These are phyloP conservation scores for Oncorhynchus gorbuscha DNA, from an alignment of 2,113 vertebrate species.

Conservation along the genomic window DNA sequence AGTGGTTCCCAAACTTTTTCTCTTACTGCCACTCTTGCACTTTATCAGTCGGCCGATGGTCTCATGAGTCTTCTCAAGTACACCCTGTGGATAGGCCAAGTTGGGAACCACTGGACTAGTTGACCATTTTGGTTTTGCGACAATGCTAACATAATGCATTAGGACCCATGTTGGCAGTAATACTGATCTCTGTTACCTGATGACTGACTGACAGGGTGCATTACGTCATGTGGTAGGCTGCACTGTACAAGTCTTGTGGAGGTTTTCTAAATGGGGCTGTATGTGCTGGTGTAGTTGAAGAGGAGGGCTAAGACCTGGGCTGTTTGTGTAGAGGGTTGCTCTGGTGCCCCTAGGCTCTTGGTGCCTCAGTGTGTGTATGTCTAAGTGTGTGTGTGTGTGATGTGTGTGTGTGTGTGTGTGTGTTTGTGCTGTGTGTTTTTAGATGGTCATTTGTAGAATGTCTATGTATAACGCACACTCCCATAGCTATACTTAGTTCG, in stretches of 20 bases:
- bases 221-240: neutral
- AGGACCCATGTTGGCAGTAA: neutral
- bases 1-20: neutral
- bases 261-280: constrained; percentile 12
- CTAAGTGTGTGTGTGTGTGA: neutral
- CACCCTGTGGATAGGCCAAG: too few species aligned
- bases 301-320: neutral
- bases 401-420: neutral
- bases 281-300: neutral
- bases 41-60: too few species aligned
- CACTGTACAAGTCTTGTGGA: neutral
- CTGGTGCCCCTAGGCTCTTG: constrained; percentile 3
- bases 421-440: neutral
- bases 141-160: neutral
- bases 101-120: neutral
- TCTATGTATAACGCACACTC: neutral
- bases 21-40: too few species aligned
- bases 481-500: neutral
- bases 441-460: neutral
- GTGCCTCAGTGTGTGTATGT: constrained; percentile 3
- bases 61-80: too few species aligned
- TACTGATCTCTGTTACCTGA: neutral
- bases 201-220: neutral
- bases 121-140: neutral
- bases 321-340: constrained; percentile 31